phyloP scores from a whole-genome alignment of 2,113 vertebrate species.

The Mesembrinibis cayennensis region DNA sequence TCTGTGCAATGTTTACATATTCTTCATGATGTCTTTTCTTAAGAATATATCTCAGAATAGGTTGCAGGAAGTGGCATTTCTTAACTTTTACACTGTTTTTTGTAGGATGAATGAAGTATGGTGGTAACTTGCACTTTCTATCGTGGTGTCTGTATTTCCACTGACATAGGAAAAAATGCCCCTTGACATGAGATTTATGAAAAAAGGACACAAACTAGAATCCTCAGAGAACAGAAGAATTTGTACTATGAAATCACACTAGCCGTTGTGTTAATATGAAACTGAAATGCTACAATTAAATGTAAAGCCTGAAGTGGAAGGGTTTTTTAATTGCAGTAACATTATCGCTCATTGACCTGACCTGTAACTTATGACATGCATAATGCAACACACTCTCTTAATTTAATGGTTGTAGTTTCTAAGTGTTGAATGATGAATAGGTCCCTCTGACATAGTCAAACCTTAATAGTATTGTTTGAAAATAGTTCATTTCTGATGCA shows the following conservation, averaged over 20 bases:
- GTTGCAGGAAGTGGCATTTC: neutral
- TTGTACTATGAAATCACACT: neutral
- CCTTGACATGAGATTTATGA: neutral
- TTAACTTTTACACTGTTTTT: neutral
- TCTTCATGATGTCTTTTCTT: neutral
- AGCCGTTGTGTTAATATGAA: neutral
- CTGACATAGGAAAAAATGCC: neutral
- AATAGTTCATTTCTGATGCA: slow-evolving; percentile 11
- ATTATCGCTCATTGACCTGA: neutral
- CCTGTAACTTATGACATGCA: neutral
- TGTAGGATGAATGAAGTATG: neutral
- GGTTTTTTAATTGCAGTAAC: neutral
- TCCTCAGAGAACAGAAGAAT: neutral
- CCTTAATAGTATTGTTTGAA: slow-evolving; percentile 19
- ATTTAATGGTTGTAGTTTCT: neutral
- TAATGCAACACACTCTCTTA: neutral
- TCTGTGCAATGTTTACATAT: neutral
- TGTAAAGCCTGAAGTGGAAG: neutral
- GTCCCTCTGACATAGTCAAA: neutral
- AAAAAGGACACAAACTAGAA: neutral
- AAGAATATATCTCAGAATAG: neutral
- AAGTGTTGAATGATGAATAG: slow-evolving; percentile 21
- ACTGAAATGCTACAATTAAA: neutral
- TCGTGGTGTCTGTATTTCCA: neutral
- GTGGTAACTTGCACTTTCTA: neutral